phyloP scores from a whole-genome alignment of 2,113 vertebrate species.

The Tretioscincus oriximinensis region DNA sequence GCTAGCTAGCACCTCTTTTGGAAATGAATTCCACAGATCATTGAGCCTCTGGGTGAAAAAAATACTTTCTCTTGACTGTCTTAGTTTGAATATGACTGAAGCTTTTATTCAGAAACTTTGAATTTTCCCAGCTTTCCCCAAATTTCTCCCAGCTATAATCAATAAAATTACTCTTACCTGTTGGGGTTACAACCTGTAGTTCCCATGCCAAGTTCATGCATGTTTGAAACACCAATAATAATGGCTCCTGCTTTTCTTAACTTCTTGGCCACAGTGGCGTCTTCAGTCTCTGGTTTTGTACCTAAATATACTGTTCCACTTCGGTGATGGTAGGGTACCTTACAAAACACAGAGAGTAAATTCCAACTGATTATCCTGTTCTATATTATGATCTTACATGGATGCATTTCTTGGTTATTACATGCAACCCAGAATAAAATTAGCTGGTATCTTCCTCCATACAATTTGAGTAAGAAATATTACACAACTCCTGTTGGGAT shows the following conservation, averaged over 20 bases:
- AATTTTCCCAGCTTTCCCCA: too few relatives aligned
- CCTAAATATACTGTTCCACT: slow-evolving; percentile 67
- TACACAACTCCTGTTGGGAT: not conserved
- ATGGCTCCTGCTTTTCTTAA: slow-evolving; percentile 66
- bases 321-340: slow-evolving; percentile 67
- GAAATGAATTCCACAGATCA: too few relatives aligned
- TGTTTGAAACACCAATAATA: slow-evolving; percentile 71
- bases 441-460: not conserved
- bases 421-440: not conserved
- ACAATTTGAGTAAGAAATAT: not conserved
- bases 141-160: not conserved
- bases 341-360: slow-evolving; percentile 9
- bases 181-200: slow-evolving; percentile 69
- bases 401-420: not conserved
- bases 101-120: too few relatives aligned
- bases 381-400: too few relatives aligned
- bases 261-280: slow-evolving; percentile 66
- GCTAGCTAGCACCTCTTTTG: too few relatives aligned
- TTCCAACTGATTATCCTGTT: too few relatives aligned
- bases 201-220: slow-evolving; percentile 70
- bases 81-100: too few relatives aligned
- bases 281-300: slow-evolving; percentile 59
- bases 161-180: slow-evolving; percentile 53
- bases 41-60: too few relatives aligned
- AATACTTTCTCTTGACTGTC: too few relatives aligned